Evolutionary conservation across 2,888 invertebrate genomes (phyloP), one percentile per base, ranked within the genome.

Genomic region (Himalopsyche tibetana): DNA sequence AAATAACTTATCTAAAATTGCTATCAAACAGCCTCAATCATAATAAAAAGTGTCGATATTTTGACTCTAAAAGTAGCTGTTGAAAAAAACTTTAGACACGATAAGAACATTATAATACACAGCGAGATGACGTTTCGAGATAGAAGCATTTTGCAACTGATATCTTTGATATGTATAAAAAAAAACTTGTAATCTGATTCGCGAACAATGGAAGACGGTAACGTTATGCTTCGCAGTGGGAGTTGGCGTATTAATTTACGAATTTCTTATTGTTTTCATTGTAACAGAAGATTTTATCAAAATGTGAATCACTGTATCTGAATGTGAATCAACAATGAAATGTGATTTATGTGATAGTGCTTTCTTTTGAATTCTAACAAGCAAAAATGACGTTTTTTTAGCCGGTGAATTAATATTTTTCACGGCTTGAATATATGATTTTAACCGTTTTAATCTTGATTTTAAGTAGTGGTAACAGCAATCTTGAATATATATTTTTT

Each of bases 191-290:
- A 63, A 63, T 63, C 19, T 63, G 63, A 63, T 19, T 63, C 63
- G 63, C 19, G 63, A 63, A 63, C 63, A 63, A 63, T 63, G 63
- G 63, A 28, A 63, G 63, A 63, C 5, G n/a, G 63, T 63, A 63
- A 63, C 28, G 28, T 56, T n/a, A 56, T n/a, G 4, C 19, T 63
- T 6, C 2, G 8, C 63, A 19, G 63, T 63, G 63, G 19, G 63
- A 63, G 63, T 63, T 19, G 9, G 19, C 19, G 63, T 63, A 63
- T 63, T 63, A 19, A 63, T 63, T 63, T 63, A 63, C 63, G 19
- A 63, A 63, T 63, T 5, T 63, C 63, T 63, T 63, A 63, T 63
- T 63, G 63, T 63, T 63, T 63, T 28, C 63, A 9, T 12, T 63
- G 63, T 63, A 63, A 63, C 63, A 19, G 28, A 63, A 63, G 63